Evolutionary conservation across 2,113 vertebrate genomes (phyloP), one percentile per base, ranked within the genome.

Genomic region (Thermophis baileyi): DNA sequence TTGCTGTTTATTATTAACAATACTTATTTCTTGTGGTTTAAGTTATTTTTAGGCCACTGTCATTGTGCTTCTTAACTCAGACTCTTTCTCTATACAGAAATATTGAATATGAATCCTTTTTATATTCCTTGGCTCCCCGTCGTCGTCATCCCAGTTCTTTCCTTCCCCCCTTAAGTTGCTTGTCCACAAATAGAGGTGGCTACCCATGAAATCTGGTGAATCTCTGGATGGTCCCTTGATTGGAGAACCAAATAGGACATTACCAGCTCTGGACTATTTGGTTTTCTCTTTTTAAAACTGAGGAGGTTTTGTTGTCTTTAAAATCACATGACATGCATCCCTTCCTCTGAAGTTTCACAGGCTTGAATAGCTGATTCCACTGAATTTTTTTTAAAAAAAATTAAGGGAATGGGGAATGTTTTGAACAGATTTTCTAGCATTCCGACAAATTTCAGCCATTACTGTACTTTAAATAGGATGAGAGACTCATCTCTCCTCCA

Each of bases 151-250:
- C 49, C 35, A 4, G 27, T 81, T 9, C 18, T 49, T 44, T 20
- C 18, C 51, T 6, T 0, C 25, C 25, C n/a, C 35, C 4, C 44
- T 3, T 63, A 35, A 20, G 16, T 85, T 12, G 30, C 16, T 93
- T 57, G 18, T 91, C 46, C 49, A 60, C 11, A 90, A 53, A 88
- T 49, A 50, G 30, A 46, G 14, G 1, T n/a, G 6, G 10, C 47
- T 74, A 81, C 18, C 4, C 8, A 51, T 81, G 40, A 44, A 40
- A 30, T 55, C 8, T 0, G 0, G 0, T 74, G n/a, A 74, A 74
- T 18, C n/a, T 40, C 69, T 81, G 69, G 18, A 81, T 40, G 16
- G 35, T 40, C n/a, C 35, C 69, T 44, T 22, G 18, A 6, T 81
- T 81, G 35, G 7, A 81, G 35, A 81, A 81, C 35, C n/a, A 74